phyloP scores from a whole-genome alignment of 2,113 vertebrate species.

The Leptodactylus fuscus region DNA sequence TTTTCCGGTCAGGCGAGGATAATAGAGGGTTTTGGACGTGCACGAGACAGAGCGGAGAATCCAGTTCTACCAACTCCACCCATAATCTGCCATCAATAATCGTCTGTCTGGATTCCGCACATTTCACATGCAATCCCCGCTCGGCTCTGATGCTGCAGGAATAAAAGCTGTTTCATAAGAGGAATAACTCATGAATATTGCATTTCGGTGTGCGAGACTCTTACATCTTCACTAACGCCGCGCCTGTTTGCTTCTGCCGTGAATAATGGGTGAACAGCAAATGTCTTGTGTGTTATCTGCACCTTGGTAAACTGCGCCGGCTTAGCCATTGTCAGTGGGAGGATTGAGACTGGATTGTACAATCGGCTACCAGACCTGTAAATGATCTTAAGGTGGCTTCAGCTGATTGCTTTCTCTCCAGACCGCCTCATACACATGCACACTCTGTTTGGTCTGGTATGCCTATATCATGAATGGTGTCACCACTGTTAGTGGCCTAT shows the following conservation, averaged over 20 bases:
- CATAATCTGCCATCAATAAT: background rate
- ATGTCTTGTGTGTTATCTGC: background rate
- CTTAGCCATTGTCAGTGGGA: no score
- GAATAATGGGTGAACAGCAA: background rate
- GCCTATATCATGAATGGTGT: no score
- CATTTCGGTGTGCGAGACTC: background rate
- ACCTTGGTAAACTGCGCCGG: background rate
- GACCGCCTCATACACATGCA: no score
- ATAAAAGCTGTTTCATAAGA: constrained; percentile 5
- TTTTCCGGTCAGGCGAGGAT: no score
- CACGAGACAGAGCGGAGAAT: background rate
- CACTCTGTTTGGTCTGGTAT: no score
- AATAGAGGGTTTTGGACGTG: no score
- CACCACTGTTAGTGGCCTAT: no score
- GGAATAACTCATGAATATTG: constrained; percentile 6
- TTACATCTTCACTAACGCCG: background rate
- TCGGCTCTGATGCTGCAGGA: background rate
- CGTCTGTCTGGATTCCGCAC: background rate
- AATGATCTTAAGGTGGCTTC: no score
- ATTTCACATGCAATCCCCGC: background rate
- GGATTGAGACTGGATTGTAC: no score
- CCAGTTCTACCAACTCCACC: constrained; percentile 29
- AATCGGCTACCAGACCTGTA: no score
- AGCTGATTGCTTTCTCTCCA: no score
- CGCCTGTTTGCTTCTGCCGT: background rate